Conservation (phyloP, 2,113 vertebrate genomes). For the Mormyrus iriodes region DNA sequence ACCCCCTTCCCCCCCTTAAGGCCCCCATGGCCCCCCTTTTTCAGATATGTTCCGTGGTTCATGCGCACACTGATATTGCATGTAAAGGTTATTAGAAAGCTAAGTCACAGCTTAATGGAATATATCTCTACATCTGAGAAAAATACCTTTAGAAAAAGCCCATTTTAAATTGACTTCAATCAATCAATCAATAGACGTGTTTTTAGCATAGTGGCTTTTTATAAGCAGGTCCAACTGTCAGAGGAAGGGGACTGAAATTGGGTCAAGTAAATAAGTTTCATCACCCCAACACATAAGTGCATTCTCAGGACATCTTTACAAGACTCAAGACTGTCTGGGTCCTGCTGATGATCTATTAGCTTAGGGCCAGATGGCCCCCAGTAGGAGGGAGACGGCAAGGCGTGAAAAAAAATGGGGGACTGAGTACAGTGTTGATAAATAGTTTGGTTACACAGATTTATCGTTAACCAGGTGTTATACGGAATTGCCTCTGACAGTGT, state of each 20-base stretch:
- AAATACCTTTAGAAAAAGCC: neutral
- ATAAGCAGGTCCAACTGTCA: neutral
- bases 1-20: neutral
- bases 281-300: neutral
- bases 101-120: neutral
- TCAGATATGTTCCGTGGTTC: neutral
- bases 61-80: neutral
- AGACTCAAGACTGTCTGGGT: neutral
- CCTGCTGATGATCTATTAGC: neutral
- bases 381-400: neutral
- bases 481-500: neutral
- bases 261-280: neutral
- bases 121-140: neutral
- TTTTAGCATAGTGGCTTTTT: neutral
- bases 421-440: neutral
- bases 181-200: neutral
- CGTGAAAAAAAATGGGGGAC: neutral
- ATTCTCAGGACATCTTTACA: neutral
- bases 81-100: neutral
- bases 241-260: neutral
- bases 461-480: neutral
- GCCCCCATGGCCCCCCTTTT: neutral
- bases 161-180: neutral
- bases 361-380: neutral
- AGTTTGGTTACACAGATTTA: constrained; percentile 8